Evolutionary conservation across 2,888 invertebrate species (phyloP), one percentile per base, ranked within the genome.

Genomic region (Trissonchulus latispiculum): DNA sequence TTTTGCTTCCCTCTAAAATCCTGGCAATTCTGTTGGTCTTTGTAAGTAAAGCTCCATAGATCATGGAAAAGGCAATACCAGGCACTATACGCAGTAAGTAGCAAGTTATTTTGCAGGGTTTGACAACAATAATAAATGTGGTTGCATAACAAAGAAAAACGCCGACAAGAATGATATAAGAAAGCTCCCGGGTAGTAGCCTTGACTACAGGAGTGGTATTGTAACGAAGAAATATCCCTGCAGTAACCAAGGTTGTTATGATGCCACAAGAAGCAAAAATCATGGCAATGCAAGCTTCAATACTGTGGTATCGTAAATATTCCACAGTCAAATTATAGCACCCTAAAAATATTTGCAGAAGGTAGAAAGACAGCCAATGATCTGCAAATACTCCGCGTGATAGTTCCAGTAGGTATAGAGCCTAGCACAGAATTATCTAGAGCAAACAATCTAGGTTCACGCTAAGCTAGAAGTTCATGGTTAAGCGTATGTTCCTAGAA

Each of bases 171-270:
- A 97, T 89, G 61, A 96, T 91, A 84, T 94, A 95, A 80, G 89
- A 89, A 18, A 87, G 83, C 78, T 87, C 87, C 61, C 86, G 79
- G 59, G 95, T 95, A 28, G 94, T 93, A 59, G 96, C 95, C 77
- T 95, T 89, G n/a, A 99, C 97, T 70, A 97, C 92, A 0, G 97
- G 95, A 0, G 97, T 97, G 78, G 92, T 90, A 84, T 95, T 92
- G 86, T 92, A 90, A 29, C 89, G 88, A 71, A 91, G 85, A 87
- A 94, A 94, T 31, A 94, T 90, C 3, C 89, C 88, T 72, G 89
- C 88, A 1, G 92, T 90, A 83, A 90, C 90, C 37, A 86, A 82
- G 1, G 90, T 94, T 75, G 92, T 87, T 72, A 92, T 84, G 77
- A 93, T 91, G 28, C 96, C 95, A 0, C 90, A 88, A 8, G 91